Percentiles rank a stretch among this genome's conserved stretches.
Evolutionary conservation across 2,113 vertebrate species (phyloP).

Genomic region (Pollachius pollachius): DNA sequence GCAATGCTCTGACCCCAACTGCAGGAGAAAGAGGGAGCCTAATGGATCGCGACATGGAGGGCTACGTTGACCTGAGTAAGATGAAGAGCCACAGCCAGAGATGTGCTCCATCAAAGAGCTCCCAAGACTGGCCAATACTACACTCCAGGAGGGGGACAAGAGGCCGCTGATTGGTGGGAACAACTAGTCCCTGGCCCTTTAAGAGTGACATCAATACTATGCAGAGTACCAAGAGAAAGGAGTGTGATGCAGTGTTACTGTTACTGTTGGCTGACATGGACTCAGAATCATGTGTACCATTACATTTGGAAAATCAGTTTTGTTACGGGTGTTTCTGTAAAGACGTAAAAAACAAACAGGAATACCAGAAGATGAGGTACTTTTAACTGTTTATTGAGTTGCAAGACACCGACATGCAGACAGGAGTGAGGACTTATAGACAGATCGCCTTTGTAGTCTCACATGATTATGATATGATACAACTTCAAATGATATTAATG

Average conservation of each 20-base stretch:
- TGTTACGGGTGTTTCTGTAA: conserved; percentile 11
- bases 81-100: conserved; percentile 82
- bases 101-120: conserved; percentile 85
- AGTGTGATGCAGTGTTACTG: background rate
- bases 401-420: conserved; percentile 53
- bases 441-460: conserved; percentile 27
- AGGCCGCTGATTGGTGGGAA: conserved; percentile 32
- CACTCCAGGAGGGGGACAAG: conserved; percentile 79
- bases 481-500: conserved; percentile 16
- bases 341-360: background rate
- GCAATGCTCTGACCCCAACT: background rate
- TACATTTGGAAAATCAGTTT: conserved; percentile 11
- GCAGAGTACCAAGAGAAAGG: background rate
- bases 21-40: conserved; percentile 86
- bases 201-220: background rate
- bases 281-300: background rate
- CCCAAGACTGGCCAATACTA: conserved; percentile 80
- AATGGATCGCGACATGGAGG: conserved; percentile 82
- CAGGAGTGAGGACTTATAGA: conserved; percentile 47
- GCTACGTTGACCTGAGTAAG: conserved; percentile 84
- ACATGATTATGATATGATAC: conserved; percentile 44
- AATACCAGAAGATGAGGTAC: conserved; percentile 25
- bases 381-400: conserved; percentile 50
- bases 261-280: background rate
- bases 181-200: background rate